A percentile compares a stretch with the other conserved stretches of the same genome.
phyloP scores from a whole-genome alignment of 2,113 vertebrate species.

The Mugil cephalus region DNA sequence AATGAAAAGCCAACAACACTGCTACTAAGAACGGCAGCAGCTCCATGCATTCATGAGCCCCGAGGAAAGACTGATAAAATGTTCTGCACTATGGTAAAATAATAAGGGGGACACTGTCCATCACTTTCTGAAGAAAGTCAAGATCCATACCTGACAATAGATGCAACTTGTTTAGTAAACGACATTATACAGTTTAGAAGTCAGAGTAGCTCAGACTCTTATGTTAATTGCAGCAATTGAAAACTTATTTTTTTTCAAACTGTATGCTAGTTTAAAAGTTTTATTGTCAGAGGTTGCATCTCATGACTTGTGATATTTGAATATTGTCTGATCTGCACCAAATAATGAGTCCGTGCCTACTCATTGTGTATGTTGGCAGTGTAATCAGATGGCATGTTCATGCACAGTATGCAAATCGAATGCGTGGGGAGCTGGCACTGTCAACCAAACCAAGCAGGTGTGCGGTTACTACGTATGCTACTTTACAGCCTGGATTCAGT shows the following conservation, averaged over 20 bases:
- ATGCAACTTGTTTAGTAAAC: background rate
- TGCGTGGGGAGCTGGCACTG: conserved; percentile 35
- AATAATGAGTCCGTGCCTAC: conserved; percentile 8
- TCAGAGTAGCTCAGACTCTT: background rate
- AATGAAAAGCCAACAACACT: background rate
- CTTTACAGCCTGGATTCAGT: conserved; percentile 6
- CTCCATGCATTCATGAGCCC: background rate
- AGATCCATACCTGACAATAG: background rate
- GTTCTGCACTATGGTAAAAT: background rate
- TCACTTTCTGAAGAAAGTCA: background rate
- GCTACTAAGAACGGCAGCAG: too few species aligned
- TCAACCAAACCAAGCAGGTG: conserved; percentile 39
- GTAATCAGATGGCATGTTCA: conserved; percentile 47
- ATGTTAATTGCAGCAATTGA: background rate
- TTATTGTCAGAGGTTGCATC: background rate
- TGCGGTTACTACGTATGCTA: background rate
- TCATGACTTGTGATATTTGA: conserved; percentile 13
- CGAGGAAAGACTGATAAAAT: background rate
- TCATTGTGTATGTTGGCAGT: conserved; percentile 40
- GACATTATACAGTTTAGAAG: background rate
- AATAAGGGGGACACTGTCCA: background rate
- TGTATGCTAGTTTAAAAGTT: background rate
- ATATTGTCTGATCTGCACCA: conserved; percentile 18
- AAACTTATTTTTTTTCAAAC: background rate
- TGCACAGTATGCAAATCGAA: conserved; percentile 57